Base-by-base conservation (phyloP, 2,888 invertebrate species). In the Syrista parreyssii region DNA sequence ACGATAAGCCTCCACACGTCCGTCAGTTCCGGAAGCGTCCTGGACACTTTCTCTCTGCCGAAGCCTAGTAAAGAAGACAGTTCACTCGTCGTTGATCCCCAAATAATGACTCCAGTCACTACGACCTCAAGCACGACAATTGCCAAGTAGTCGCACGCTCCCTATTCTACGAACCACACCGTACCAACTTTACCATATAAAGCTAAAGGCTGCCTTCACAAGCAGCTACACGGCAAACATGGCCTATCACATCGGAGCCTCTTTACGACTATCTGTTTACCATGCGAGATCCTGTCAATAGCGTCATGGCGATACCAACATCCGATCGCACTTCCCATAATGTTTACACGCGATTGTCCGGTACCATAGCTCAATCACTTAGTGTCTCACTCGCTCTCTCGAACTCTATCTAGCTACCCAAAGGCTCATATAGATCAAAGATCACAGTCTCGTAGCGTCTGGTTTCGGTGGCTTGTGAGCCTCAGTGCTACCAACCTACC, bases 241-340 rank as follows among this genome's bases (percentile, higher is more conserved):
- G 35, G 12, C 40, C 35, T 69, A 75, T 75, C 75, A 31, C n/a
- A 55, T 23, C 9, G 68, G 36, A 69, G 34, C 78, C 78, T 78
- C 78, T 78, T 78, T 71, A 76, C 68, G 74, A 68, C 69, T 78
- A 78, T 78, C 78, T 78, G 76, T 76, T 78, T 76, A 73, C 76
- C 30, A 73, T 74, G 30, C 69, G 68, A 31, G 32, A 75, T 55
- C 75, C 75, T 78, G 78, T 78, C 75, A 75, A 78, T 78, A 78
- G 71, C 55, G 73, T 68, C 40, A 73, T 68, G 68, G 72, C 75
- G 75, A 78, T 71, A 71, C 31, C 71, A 71, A 71, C 31, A 32
- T 71, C 31, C 71, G 55, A 55, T 55, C 55, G 23, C 55, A 55
- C 55, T 55, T 55, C 55, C 55, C 55, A 55, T 55, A 55, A 55